A percentile compares a stretch with the other conserved stretches of the same genome.
Evolutionary conservation across 2,888 invertebrate genomes (phyloP).

Genomic region (Erynnis tages): DNA sequence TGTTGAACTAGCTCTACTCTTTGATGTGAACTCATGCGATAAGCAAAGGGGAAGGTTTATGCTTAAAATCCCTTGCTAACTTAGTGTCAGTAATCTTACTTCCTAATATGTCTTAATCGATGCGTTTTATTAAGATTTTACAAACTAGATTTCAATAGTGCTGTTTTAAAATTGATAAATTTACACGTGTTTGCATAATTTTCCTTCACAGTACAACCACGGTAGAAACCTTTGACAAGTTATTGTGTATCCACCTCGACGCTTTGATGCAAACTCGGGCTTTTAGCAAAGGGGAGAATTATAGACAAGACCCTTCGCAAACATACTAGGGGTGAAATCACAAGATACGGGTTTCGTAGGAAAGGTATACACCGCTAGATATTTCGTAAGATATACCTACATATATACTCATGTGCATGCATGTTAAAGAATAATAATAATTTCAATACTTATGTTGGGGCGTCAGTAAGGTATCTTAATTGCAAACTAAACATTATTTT

Average conservation of each 20-base stretch:
- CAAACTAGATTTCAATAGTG: no score
- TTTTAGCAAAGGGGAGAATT: slow-evolving; percentile 50
- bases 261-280: slow-evolving; percentile 68
- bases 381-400: no score
- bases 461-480: no score
- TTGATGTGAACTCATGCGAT: slow-evolving; percentile 65
- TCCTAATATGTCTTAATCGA: no score
- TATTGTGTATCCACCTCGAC: slow-evolving; percentile 58
- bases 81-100: slow-evolving; percentile 59
- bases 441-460: no score
- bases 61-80: slow-evolving; percentile 60
- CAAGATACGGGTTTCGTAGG: neutral
- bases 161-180: no score
- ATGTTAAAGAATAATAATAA: no score
- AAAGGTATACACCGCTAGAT: neutral
- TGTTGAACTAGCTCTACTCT: slow-evolving; percentile 60
- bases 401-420: no score
- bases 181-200: neutral
- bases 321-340: slow-evolving; percentile 38
- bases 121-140: slow-evolving; percentile 37
- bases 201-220: neutral
- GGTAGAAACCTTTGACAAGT: slow-evolving; percentile 39
- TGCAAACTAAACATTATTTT: no score
- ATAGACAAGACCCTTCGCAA: slow-evolving; percentile 61
- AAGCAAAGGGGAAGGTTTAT: slow-evolving; percentile 52